These are phyloP conservation scores for Scaptomyza flava DNA, from an alignment of 2,888 invertebrate species.

Conservation along the genomic window DNA sequence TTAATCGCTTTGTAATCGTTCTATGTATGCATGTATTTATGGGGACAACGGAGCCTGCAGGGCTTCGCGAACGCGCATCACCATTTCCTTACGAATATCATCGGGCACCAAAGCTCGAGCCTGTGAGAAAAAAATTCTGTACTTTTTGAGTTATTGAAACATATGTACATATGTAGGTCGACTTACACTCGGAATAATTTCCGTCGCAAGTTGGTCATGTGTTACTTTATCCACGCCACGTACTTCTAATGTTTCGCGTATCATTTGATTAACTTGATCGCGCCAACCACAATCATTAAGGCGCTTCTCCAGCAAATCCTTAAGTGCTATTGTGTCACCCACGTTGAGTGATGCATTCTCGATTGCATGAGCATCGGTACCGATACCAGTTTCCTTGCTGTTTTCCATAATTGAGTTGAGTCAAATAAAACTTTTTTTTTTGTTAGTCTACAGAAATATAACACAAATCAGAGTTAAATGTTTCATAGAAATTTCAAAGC, in stretches of 20 bases:
- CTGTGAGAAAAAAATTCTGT: constrained; percentile 65
- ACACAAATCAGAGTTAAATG: neutral
- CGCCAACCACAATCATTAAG: constrained; percentile 97
- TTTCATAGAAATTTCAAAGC: constrained; percentile 22
- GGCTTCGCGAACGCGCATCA: constrained; percentile 85
- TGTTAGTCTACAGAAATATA: neutral
- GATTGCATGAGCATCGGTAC: constrained; percentile 54
- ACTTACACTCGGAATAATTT: constrained; percentile 89
- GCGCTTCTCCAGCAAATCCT: constrained; percentile 90
- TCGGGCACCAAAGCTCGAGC: constrained; percentile 95
- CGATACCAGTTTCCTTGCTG: constrained; percentile 50
- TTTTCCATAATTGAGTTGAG: constrained; percentile 41
- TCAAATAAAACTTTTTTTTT: too few species aligned
- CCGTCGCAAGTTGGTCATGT: constrained; percentile 91
- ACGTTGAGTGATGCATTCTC: constrained; percentile 43
- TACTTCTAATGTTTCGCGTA: constrained; percentile 93
- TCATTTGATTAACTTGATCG: constrained; percentile 94
- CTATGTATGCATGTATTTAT: too few species aligned
- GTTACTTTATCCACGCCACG: constrained; percentile 86
- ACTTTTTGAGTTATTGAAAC: neutral
- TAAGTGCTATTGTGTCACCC: constrained; percentile 85
- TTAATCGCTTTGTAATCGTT: neutral
- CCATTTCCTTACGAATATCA: constrained; percentile 94
- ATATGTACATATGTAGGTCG: too few species aligned
- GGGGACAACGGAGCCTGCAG: constrained; percentile 23